Evolutionary conservation across 2,113 vertebrate species (phyloP), one percentile per base, ranked within the genome.

Genomic region (Notechis scutatus): DNA sequence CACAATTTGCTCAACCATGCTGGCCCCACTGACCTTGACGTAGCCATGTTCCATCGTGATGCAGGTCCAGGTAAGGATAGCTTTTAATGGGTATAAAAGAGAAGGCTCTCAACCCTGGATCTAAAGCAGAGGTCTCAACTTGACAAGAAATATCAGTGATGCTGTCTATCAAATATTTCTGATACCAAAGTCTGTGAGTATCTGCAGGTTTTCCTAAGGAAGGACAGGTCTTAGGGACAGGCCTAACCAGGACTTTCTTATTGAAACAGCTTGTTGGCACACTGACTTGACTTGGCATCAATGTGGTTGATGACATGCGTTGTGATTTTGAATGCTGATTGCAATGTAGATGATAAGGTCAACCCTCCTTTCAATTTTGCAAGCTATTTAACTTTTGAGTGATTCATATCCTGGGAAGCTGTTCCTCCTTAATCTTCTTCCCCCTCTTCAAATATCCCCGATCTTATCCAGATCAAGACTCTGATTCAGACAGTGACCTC

Each of bases 1-100:
- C 97, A 98, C 89, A 99, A 98, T 96, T 97, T 99, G 93, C 94
- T 98, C 85, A 98, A 98, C 95, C 99, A 99, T 0, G 96, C 98
- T 0, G 99, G 99, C 92, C 99, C 99, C 52, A 99, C 99, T 0
- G 99, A 99, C 97, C 98, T 99, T 1, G 99, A 99, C 0, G 98
- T 99, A 64, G 99, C 99, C 92, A 99, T 99, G 98, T 99, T 99
- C 95, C 99, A 99, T 96, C 98, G 99, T 87, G 99, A 99, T 39
- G 98, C 98, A 39, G 98, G 97, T 9, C 98, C 98, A 98, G 99
- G 99, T 99, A 94, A 95, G 95, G 1, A 0, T 14, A 14, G 5
- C 12, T 50, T 47, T 57, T 2, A 4, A 10, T 59, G 29, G 4
- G 12, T 26, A 11, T 88, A 18, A 52, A 57, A 59, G 42, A 23